These are phyloP conservation scores for Platalea minor DNA, from an alignment of 2,797 vertebrate species.

Conservation along the genomic window DNA sequence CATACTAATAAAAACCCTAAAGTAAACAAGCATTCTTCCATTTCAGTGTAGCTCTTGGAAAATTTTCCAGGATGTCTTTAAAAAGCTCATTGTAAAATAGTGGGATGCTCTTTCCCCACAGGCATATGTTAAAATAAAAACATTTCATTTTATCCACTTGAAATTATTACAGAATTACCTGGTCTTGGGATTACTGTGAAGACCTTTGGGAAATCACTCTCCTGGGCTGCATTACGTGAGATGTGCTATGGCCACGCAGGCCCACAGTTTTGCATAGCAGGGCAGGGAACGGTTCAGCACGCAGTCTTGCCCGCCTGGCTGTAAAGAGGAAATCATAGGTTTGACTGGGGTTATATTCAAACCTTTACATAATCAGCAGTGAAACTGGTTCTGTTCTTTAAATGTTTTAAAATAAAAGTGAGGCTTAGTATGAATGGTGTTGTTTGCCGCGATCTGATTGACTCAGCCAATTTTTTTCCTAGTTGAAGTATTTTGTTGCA, in stretches of 20 bases:
- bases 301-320: background rate
- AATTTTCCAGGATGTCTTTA: background rate
- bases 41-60: background rate
- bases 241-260: rapidly evolving
- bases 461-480: background rate
- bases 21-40: background rate
- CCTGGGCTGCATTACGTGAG: rapidly evolving
- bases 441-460: background rate
- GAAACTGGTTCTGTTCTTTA: background rate
- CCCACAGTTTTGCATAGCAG: background rate
- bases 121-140: background rate
- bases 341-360: background rate
- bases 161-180: background rate
- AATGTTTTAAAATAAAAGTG: background rate
- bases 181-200: background rate
- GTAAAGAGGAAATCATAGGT: background rate
- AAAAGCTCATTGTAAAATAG: background rate
- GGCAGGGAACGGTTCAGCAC: background rate
- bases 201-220: background rate
- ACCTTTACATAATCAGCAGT: background rate
- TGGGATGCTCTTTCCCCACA: background rate
- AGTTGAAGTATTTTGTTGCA: background rate
- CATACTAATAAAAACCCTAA: background rate
- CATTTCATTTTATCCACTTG: background rate
- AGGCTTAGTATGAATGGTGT: background rate